A percentile compares a stretch with the other conserved stretches of the same genome.
Conservation (phyloP, 2,797 vertebrate species). For the Chloroceryle amazona region DNA sequence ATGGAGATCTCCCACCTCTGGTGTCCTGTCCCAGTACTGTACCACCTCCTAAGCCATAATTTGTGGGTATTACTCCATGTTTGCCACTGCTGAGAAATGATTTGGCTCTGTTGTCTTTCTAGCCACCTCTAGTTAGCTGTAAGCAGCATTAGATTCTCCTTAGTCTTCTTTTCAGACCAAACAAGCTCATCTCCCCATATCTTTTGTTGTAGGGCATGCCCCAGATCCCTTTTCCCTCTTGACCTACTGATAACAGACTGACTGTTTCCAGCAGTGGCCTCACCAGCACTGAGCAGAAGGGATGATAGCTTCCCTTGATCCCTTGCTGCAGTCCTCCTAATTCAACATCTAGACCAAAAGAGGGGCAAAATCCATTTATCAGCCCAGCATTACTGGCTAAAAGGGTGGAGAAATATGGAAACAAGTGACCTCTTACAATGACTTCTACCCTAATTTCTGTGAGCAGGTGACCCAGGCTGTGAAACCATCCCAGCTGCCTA, state of each 20-base stretch:
- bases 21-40: neutral
- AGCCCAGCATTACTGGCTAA: neutral
- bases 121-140: neutral
- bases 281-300: neutral
- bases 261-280: neutral
- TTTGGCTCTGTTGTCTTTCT: neutral
- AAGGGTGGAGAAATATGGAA: neutral
- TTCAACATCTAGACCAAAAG: neutral
- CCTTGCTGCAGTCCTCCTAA: neutral
- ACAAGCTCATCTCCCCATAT: neutral
- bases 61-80: neutral
- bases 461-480: rapidly evolving
- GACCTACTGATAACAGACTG: neutral
- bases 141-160: neutral
- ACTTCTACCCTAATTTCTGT: neutral
- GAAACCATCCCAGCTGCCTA: neutral
- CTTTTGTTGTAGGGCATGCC: neutral
- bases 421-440: neutral
- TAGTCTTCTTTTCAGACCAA: neutral
- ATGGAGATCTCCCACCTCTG: neutral
- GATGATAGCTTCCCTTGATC: neutral
- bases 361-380: neutral
- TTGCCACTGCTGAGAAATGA: neutral
- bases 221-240: neutral
- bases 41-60: neutral